A percentile compares a stretch with the other conserved stretches of the same genome.
These are phyloP conservation scores for Metopia argyrocephala DNA, from an alignment of 2,888 invertebrate species.

Conservation along the genomic window DNA sequence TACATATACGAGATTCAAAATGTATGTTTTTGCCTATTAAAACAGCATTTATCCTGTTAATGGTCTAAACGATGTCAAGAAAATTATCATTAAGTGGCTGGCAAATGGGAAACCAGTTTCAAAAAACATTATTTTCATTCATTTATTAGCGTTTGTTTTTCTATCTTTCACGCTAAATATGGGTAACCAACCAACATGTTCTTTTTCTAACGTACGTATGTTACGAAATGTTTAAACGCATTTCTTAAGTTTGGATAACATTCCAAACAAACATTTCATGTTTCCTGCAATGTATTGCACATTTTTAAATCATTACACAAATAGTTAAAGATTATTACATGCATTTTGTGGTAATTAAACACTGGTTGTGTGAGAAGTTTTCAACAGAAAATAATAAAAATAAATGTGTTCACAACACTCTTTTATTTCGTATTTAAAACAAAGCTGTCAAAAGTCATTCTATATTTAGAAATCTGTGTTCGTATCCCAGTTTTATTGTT, in stretches of 20 bases:
- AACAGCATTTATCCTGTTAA: slow-evolving; percentile 41
- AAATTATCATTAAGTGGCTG: slow-evolving; percentile 28
- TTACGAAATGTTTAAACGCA: not conserved
- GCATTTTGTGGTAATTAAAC: not conserved
- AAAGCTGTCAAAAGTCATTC: too few species aligned
- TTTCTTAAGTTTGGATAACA: not conserved
- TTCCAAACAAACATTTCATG: not conserved
- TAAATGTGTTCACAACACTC: too few species aligned
- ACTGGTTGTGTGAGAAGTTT: not conserved
- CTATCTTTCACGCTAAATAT: not conserved
- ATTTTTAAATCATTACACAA: not conserved
- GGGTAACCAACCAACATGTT: not conserved
- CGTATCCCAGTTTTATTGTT: too few species aligned
- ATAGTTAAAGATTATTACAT: not conserved
- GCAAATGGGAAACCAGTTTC: slow-evolving; percentile 24
- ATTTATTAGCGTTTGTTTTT: not conserved
- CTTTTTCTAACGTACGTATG: not conserved
- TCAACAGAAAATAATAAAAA: not conserved
- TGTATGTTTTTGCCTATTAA: not conserved
- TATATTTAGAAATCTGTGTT: too few species aligned
- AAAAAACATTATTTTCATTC: not conserved
- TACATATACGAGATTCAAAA: not conserved
- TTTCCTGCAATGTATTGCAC: not conserved
- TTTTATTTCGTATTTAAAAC: too few species aligned
- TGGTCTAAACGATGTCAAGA: slow-evolving; percentile 40